phyloP scores from a whole-genome alignment of 2,888 invertebrate genomes.

The Trachelus troglodyta region DNA sequence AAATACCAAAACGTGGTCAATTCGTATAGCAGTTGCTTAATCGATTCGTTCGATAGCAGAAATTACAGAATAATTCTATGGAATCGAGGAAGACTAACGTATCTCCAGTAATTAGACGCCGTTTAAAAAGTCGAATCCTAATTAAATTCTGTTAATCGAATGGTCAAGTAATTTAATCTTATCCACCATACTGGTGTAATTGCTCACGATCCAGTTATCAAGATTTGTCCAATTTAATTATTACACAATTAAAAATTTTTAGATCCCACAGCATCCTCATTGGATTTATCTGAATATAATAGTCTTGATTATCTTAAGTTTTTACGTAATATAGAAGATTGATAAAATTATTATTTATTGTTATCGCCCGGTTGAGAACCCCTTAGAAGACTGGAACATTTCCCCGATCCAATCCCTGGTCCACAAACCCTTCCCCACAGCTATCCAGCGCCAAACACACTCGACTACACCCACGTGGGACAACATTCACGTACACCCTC shows the following conservation, averaged over 20 bases:
- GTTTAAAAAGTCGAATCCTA: neutral
- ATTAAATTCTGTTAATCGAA: neutral
- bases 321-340: neutral
- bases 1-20: neutral
- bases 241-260: neutral
- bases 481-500: conserved; percentile 33
- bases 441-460: conserved; percentile 36
- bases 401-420: conserved; percentile 21
- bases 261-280: neutral
- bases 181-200: neutral
- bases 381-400: conserved; percentile 36
- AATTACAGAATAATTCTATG: neutral
- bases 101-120: neutral
- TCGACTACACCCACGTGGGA: conserved; percentile 20
- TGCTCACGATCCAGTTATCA: neutral
- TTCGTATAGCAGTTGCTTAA: neutral
- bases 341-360: neutral
- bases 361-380: conserved; percentile 41
- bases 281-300: neutral
- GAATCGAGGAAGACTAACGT: neutral
- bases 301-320: neutral
- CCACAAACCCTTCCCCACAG: conserved; percentile 1
- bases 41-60: neutral
- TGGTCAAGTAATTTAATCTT: neutral
- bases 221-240: neutral